phyloP scores from a whole-genome alignment of 2,113 vertebrate genomes.

The Pyrgilauda ruficollis region DNA sequence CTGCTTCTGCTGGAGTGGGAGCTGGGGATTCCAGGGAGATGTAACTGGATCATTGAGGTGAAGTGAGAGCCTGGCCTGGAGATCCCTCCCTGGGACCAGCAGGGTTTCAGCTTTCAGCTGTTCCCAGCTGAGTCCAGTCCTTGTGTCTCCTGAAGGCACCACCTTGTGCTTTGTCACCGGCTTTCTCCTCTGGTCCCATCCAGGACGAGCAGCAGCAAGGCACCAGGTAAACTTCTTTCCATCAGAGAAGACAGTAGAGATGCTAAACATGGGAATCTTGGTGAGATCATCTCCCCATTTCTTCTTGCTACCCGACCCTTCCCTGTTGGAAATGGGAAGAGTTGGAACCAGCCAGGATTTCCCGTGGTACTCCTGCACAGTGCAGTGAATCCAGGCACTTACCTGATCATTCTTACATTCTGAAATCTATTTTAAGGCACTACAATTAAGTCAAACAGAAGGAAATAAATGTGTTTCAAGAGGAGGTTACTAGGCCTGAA shows the following conservation, averaged over 20 bases:
- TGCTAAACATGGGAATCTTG: neutral
- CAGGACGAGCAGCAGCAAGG: neutral
- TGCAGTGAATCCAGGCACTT: neutral
- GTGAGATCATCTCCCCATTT: neutral
- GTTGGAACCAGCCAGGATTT: neutral
- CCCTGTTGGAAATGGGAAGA: neutral
- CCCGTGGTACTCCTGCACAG: fast-evolving
- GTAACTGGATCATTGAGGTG: neutral
- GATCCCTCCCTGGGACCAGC: neutral
- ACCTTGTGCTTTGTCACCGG: fast-evolving
- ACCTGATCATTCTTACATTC: neutral
- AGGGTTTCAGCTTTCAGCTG: neutral
- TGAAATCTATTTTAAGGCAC: neutral
- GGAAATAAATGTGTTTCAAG: slow-evolving; percentile 1
- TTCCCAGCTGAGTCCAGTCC: neutral
- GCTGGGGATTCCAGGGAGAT: neutral
- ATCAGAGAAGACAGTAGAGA: neutral
- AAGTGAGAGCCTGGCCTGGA: neutral
- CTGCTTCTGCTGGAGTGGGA: neutral
- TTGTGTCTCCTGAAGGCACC: neutral
- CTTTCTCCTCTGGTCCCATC: neutral
- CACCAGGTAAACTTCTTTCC: neutral
- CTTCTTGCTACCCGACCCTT: neutral
- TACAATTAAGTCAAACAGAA: neutral
- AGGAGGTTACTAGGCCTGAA: slow-evolving; percentile 5